A percentile compares a stretch with the other conserved stretches of the same genome.
Conservation (phyloP, 2,888 invertebrate genomes). For the Macaria liturata region DNA sequence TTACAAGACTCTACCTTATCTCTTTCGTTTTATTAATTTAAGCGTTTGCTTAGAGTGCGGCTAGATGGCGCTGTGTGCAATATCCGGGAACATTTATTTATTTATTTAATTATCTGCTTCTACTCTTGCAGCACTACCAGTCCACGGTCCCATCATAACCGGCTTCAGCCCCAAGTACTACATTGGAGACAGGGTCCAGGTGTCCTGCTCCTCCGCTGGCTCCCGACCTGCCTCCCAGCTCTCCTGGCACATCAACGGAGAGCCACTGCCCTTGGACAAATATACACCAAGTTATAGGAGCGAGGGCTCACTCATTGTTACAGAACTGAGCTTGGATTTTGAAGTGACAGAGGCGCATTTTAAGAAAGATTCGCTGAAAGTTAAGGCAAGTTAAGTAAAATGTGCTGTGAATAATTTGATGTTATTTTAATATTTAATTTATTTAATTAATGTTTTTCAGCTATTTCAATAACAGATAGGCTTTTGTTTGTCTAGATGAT, state of each 20-base stretch:
- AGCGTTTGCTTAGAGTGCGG: no score
- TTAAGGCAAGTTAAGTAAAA: constrained; percentile 79
- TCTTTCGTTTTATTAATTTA: no score
- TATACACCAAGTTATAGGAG: constrained; percentile 56
- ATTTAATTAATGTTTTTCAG: no score
- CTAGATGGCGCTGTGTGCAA: no score
- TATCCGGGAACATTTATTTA: no score
- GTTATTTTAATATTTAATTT: no score
- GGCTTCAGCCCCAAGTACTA: constrained; percentile 89
- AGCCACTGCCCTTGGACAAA: constrained; percentile 78
- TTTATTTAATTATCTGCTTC: constrained; percentile 3
- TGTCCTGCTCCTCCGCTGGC: constrained; percentile 90
- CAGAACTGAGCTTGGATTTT: constrained; percentile 83
- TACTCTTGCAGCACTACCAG: constrained; percentile 85
- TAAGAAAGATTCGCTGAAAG: constrained; percentile 88
- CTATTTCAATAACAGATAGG: no score
- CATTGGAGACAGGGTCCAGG: constrained; percentile 87
- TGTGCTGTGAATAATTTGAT: no score
- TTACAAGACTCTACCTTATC: no score
- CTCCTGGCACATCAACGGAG: constrained; percentile 92
- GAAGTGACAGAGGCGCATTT: constrained; percentile 88
- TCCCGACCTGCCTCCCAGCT: constrained; percentile 90
- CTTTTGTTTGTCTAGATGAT: no score
- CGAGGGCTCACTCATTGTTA: constrained; percentile 85
- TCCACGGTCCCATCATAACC: constrained; percentile 88